Evolutionary conservation across 2,113 vertebrate genomes (phyloP).

Genomic region (Corvus hawaiiensis): DNA sequence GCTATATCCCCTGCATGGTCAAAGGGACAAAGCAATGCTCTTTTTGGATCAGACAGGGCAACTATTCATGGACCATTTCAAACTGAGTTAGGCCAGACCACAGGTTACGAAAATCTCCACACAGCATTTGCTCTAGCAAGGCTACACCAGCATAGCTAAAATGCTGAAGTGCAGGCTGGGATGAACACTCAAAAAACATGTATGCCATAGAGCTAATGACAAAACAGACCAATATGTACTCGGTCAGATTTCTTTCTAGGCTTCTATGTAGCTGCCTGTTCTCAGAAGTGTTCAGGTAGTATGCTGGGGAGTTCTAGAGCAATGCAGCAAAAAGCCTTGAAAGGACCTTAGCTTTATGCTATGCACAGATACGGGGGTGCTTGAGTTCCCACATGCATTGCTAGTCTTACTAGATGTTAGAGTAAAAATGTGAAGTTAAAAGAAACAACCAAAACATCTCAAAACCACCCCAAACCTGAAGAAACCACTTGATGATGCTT

Average conservation of each 20-base stretch:
- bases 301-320: background rate
- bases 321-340: background rate
- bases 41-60: background rate
- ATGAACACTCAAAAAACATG: background rate
- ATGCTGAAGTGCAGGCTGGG: background rate
- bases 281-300: background rate
- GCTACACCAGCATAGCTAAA: background rate
- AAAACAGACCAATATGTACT: background rate
- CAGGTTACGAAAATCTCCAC: background rate
- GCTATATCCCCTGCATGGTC: background rate
- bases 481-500: background rate
- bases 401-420: background rate
- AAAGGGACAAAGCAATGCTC: background rate
- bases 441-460: background rate
- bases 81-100: background rate
- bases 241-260: background rate
- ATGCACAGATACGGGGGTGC: background rate
- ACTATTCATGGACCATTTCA: background rate
- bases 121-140: background rate
- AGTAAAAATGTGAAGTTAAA: background rate
- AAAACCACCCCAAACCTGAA: background rate
- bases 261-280: background rate
- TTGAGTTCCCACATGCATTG: background rate
- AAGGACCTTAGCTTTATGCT: background rate
- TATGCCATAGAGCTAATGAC: background rate